These are phyloP conservation scores for Halocynthia roretzi DNA, from an alignment of 23 tunicate species.

Conservation along the genomic window DNA sequence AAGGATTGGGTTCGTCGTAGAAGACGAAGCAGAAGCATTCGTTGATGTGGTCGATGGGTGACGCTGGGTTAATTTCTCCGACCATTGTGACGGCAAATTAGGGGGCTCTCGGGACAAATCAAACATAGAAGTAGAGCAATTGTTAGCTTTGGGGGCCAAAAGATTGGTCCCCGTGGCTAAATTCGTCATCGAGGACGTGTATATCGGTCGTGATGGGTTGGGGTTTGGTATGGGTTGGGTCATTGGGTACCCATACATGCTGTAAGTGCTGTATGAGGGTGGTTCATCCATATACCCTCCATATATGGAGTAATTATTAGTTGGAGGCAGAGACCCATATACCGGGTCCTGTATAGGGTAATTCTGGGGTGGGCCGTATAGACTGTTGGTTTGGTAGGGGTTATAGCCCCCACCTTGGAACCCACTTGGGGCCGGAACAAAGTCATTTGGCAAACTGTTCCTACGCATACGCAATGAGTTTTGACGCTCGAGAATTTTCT, in stretches of 20 bases:
- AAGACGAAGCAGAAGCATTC: slow-evolving; percentile 5
- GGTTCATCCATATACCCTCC: not conserved
- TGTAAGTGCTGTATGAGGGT: not conserved
- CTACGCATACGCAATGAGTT: slow-evolving; percentile 25
- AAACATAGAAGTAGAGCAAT: slow-evolving; percentile 13
- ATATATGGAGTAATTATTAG: not conserved
- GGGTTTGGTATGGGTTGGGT: not conserved
- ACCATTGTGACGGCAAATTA: slow-evolving; percentile 12
- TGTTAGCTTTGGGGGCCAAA: slow-evolving; percentile 26
- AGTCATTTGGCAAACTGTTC: slow-evolving; percentile 6
- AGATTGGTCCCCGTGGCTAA: slow-evolving; percentile 13
- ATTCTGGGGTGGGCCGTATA: not conserved
- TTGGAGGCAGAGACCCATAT: slow-evolving; percentile 16
- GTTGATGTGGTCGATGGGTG: slow-evolving; percentile 18
- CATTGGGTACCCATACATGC: not conserved
- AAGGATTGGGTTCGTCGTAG: slow-evolving; percentile 15
- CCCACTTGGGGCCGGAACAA: not conserved
- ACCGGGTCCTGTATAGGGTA: not conserved
- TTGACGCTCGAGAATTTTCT: slow-evolving; percentile 35
- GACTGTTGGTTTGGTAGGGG: slow-evolving; percentile 6
- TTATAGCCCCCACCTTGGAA: not conserved
- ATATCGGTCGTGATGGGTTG: not conserved
- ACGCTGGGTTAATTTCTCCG: slow-evolving; percentile 9
- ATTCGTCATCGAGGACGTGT: slow-evolving; percentile 15
- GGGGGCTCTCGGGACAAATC: slow-evolving; percentile 10